phyloP scores from a whole-genome alignment of 2,113 vertebrate species.

The Panthera tigris region DNA sequence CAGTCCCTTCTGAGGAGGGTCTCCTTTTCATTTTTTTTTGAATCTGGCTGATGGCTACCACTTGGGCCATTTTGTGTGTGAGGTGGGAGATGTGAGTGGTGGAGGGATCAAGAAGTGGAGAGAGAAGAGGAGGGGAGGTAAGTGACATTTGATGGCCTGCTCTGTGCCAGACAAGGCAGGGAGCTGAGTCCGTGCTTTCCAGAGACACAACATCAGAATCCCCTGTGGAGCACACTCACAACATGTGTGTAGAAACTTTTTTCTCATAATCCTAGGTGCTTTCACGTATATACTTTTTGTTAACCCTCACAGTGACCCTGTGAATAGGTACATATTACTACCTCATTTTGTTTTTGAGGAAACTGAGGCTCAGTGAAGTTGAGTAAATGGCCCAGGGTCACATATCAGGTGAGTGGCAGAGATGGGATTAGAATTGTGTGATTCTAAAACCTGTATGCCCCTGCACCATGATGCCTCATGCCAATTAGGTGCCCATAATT shows the following conservation, averaged over 20 bases:
- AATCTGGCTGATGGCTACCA: background rate
- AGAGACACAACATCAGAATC: background rate
- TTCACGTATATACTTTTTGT: background rate
- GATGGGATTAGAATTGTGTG: background rate
- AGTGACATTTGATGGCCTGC: background rate
- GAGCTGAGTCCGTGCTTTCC: background rate
- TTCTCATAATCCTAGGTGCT: background rate
- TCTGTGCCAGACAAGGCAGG: background rate
- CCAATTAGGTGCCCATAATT: background rate
- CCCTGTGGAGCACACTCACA: background rate
- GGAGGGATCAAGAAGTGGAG: background rate
- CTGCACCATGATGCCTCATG: background rate
- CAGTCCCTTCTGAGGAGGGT: background rate
- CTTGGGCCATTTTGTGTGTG: background rate
- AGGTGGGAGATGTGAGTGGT: background rate
- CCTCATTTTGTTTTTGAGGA: conserved; percentile 37
- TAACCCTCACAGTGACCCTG: background rate
- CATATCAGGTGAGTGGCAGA: background rate
- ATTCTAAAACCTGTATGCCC: background rate
- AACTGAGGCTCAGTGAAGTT: background rate
- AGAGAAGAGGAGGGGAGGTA: background rate
- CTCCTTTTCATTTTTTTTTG: background rate
- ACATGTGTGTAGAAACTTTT: background rate
- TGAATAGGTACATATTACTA: background rate
- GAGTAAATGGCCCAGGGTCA: conserved; percentile 18